phyloP scores from a whole-genome alignment of 2,113 vertebrate species.

The Poeciliopsis prolifica region DNA sequence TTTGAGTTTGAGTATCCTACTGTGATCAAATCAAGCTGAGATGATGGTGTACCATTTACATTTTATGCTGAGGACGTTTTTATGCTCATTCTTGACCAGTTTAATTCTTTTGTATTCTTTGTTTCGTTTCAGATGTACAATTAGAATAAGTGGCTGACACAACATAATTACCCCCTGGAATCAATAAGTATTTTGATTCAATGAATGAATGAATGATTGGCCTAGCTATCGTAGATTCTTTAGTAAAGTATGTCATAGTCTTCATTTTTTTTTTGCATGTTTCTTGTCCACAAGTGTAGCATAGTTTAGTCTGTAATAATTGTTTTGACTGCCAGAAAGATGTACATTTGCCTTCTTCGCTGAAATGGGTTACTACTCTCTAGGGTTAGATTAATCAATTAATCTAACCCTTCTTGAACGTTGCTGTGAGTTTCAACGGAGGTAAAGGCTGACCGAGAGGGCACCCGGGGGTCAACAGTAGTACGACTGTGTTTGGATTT shows the following conservation, averaged over 20 bases:
- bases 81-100: too few species aligned
- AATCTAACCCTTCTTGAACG: neutral
- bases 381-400: too few species aligned
- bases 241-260: neutral
- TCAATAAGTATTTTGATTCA: too few species aligned
- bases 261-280: slow-evolving; percentile 14
- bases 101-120: too few species aligned
- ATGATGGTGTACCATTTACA: neutral
- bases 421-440: slow-evolving; percentile 23
- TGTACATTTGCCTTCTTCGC: slow-evolving; percentile 25
- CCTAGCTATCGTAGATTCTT: neutral
- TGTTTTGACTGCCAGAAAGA: slow-evolving; percentile 36
- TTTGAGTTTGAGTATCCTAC: neutral
- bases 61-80: neutral
- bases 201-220: neutral
- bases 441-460: slow-evolving; percentile 29
- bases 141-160: too few species aligned
- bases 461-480: slow-evolving; percentile 9
- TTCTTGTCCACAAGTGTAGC: slow-evolving; percentile 25
- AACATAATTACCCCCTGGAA: neutral
- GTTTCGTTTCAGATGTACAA: too few species aligned
- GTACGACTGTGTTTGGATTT: slow-evolving; percentile 62
- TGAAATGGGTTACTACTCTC: slow-evolving; percentile 21
- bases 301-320: slow-evolving; percentile 45
- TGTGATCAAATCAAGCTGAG: neutral